Conservation (phyloP, 2,113 vertebrate genomes). For the Actenoides lindsayi region DNA sequence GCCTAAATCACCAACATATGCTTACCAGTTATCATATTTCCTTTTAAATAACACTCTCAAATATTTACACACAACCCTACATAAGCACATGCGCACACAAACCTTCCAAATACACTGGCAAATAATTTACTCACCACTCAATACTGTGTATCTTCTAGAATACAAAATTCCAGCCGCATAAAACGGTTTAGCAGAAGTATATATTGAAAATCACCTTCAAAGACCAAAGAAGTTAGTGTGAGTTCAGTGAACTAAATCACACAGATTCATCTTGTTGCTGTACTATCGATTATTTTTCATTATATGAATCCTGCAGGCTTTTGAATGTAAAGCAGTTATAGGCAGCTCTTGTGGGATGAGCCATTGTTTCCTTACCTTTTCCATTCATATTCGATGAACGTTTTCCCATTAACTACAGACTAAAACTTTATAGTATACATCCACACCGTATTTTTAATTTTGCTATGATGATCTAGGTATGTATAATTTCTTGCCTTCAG, state of each 20-base stretch:
- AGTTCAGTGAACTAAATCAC: slow-evolving; percentile 9
- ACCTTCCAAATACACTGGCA: accelerated
- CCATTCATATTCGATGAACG: not conserved
- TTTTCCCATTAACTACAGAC: not conserved
- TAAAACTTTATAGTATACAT: not conserved
- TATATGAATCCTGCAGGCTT: not conserved
- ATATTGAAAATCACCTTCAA: not conserved
- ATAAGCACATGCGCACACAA: not conserved
- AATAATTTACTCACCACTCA: not conserved
- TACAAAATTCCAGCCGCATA: not conserved
- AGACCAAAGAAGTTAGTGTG: not conserved
- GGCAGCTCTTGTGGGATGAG: not conserved
- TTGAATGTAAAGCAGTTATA: not conserved
- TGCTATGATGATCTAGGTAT: not conserved
- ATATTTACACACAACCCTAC: slow-evolving; percentile 12
- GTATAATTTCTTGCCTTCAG: not conserved
- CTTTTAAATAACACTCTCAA: not conserved
- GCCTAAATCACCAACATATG: not conserved
- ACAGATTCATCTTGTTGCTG: not conserved
- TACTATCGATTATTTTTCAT: not conserved
- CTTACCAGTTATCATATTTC: not conserved
- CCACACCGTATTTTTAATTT: not conserved
- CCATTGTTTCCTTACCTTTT: not conserved
- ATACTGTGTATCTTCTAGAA: not conserved
- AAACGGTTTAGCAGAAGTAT: not conserved